Evolutionary conservation across 1,140 invertebrate genomes (phyloP), one percentile per base, ranked within the genome.

Genomic region (Aphaenogaster floridana): DNA sequence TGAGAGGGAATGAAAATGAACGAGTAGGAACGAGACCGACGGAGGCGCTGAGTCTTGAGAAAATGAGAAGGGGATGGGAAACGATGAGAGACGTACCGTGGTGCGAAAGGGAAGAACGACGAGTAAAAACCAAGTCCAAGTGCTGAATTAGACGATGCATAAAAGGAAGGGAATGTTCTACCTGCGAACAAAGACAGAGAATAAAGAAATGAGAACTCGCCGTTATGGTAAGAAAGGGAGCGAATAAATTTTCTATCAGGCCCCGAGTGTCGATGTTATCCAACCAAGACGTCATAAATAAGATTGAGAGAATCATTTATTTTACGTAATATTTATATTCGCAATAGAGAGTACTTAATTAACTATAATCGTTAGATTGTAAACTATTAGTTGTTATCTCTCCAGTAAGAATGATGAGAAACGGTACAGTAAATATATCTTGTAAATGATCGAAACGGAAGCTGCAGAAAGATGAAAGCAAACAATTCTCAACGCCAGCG

Each of bases 1-100:
- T 45, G 88, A 90, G 81, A 79, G 74, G 80, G 88, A 28, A 69
- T 77, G 88, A 57, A n/a, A 88, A 89, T 89, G 78, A 89, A 90
- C 66, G 83, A 45, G 64, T n/a, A 13, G 39, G 45, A 52, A 66
- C 68, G 85, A 68, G 86, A 89, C 42, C 76, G 71, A 48, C 68
- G 50, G 59, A 69, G 54, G 57, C 59, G 88, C 66, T 48, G 68
- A 74, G 80, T 83, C 80, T 74, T 74, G 80, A 61, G 80, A 74
- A 84, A 74, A 84, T 84, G 80, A 84, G 68, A 84, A 48, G 52
- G 69, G 52, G 39, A 61, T 45, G 66, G 28, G 68, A 61, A 45
- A 48, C 68, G 80, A 74, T 84, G 80, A 84, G 68, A 83, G 80
- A 61, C 69, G 45, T n/a, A 48, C 5, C 52, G 68, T 28, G 68